These are phyloP conservation scores for Crenuchus spilurus DNA, from an alignment of 2,797 vertebrate genomes.

Conservation along the genomic window DNA sequence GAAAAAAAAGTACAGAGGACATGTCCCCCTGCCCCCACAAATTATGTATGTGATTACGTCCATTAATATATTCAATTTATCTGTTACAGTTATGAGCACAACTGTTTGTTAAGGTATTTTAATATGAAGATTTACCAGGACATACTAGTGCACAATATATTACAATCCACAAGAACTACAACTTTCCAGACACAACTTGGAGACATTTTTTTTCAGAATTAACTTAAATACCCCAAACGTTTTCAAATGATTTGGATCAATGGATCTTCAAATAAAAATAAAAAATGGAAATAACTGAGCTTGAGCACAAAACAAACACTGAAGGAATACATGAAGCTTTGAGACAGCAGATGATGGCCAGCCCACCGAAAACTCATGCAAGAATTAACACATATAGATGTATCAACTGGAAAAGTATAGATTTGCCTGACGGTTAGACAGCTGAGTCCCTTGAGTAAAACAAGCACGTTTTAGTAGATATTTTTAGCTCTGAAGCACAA, in stretches of 20 bases:
- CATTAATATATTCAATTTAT: no score
- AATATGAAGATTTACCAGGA: no score
- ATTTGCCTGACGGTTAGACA: neutral
- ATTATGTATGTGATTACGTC: no score
- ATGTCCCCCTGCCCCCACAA: no score
- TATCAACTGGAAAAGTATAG: neutral
- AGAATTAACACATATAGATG: neutral
- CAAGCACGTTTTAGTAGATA: neutral
- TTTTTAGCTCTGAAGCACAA: conserved; percentile 2
- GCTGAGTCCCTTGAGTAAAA: neutral
- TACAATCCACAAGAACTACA: no score
- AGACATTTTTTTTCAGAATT: no score
- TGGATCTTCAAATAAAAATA: neutral
- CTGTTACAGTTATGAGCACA: no score
- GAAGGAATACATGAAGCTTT: neutral
- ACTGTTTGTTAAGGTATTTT: no score
- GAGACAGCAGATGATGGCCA: neutral
- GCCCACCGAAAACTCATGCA: neutral
- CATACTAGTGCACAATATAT: no score
- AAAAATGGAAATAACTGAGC: neutral
- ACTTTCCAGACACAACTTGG: no score
- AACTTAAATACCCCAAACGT: neutral
- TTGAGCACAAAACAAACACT: conserved; percentile 1
- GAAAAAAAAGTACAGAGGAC: no score
- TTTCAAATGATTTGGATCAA: neutral